Evolutionary conservation across 2,888 invertebrate genomes (phyloP).

Genomic region (Blera fallax): DNA sequence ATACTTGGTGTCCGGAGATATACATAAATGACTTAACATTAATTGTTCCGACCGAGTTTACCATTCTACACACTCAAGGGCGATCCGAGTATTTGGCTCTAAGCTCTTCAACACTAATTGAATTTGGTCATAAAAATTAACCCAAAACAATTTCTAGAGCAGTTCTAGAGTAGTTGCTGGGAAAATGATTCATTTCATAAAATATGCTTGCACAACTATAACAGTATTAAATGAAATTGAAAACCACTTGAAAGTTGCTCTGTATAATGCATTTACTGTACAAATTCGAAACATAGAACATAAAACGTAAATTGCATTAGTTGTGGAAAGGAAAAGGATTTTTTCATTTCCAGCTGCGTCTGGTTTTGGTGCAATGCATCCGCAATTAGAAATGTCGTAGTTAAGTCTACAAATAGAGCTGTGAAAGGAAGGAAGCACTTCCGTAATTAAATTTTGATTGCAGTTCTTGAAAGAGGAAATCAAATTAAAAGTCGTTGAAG

Average conservation of each 20-base stretch:
- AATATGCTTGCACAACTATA: not conserved
- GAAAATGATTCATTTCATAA: slow-evolving; percentile 6
- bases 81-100: not conserved
- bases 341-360: not conserved
- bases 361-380: not conserved
- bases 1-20: not conserved
- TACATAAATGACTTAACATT: not conserved
- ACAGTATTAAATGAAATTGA: not conserved
- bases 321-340: not conserved
- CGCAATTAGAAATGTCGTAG: not conserved
- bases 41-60: not conserved
- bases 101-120: slow-evolving; percentile 37
- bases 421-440: not conserved
- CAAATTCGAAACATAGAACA: not conserved
- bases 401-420: not conserved
- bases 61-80: not conserved
- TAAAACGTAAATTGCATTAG: slow-evolving; percentile 11
- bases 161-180: not conserved
- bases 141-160: slow-evolving; percentile 11
- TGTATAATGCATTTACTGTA: not conserved
- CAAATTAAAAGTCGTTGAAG: not conserved
- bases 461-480: not conserved
- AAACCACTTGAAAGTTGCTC: not conserved
- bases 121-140: slow-evolving; percentile 54
- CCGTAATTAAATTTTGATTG: not conserved